Base-by-base conservation (phyloP, 2,888 invertebrate genomes). In the Tribolium freemani region DNA sequence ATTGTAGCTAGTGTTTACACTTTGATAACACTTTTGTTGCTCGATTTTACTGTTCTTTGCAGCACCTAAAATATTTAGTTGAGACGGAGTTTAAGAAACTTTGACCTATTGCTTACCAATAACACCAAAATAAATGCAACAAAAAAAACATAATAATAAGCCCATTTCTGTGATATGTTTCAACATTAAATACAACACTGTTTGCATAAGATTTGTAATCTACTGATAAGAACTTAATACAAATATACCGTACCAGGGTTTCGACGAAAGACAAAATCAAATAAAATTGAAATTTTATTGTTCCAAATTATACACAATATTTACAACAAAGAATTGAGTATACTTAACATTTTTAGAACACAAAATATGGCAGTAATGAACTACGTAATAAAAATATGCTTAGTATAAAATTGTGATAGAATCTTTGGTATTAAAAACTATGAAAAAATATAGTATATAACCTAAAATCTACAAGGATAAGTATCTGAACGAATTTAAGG, bases 401-500 rank as follows among this genome's bases (percentile, higher is more conserved):
- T 31, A 63, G 10, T 20, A 5, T 44, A 50, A 64, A 64, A 66
- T 38, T 53, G 66, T 71, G 46, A 71, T 60, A 46, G 58, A 50
- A 72, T 72, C 72, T 72, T 72, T 72, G 72, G 72, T 72, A 72
- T 72, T 69, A 68, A 64, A 71, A 69, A 60, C 60, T 61, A 67
- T 72, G 60, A 58, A 54, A 58, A 66, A 54, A 66, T 58, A 67
- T 45, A 69, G 44, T 69, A 44, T 50, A 68, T 16, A 38, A 60
- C 31, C 20, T 50, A 69, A 69, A 69, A 48, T 16, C 45, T 61
- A 63, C 50, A 69, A 57, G 16, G 48, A 69, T 63, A 67, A 71
- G 46, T 58, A 64, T 61, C 16, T 38, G 30, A 50, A 31, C 38
- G 5, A 56, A 48, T 30, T 84, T 87, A 90, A 4, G 93, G 93